phyloP scores from a whole-genome alignment of 2,888 invertebrate species.

The Mesorhabditis sp. region DNA sequence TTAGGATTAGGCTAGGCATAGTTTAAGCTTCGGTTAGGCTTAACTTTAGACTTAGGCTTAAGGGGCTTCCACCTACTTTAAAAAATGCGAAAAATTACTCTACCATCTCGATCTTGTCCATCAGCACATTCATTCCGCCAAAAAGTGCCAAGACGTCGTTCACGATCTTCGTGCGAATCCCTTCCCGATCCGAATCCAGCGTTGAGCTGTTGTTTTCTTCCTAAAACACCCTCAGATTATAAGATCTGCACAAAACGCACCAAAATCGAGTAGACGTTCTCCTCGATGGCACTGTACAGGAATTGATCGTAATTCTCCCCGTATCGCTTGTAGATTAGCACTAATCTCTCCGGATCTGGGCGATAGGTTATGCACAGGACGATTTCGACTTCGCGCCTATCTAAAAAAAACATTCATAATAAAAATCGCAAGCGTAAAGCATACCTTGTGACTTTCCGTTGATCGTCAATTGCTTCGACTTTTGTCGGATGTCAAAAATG shows the following conservation, averaged over 20 bases:
- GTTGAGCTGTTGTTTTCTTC: not conserved
- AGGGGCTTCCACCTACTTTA: too few relatives aligned
- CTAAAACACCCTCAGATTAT: not conserved
- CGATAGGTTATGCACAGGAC: not conserved
- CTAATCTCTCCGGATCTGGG: not conserved
- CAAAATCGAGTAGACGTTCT: not conserved
- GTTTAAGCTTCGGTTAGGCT: too few relatives aligned
- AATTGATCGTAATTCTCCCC: not conserved
- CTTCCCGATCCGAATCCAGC: not conserved
- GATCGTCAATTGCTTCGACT: not conserved
- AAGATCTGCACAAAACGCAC: not conserved
- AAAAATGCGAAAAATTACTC: too few relatives aligned
- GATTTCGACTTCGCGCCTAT: not conserved
- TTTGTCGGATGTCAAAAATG: slow-evolving; percentile 6
- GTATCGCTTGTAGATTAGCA: not conserved
- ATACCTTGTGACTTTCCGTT: not conserved
- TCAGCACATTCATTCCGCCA: not conserved
- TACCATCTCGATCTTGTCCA: not conserved
- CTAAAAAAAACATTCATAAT: not conserved
- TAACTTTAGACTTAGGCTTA: too few relatives aligned
- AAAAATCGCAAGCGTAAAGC: not conserved
- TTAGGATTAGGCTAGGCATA: too few relatives aligned
- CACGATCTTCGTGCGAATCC: not conserved
- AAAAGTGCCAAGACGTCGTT: not conserved
- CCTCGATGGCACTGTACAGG: not conserved